Base-by-base conservation (phyloP, 53 echinoderm and acorn worm species). In the Patiria pectinifera region DNA sequence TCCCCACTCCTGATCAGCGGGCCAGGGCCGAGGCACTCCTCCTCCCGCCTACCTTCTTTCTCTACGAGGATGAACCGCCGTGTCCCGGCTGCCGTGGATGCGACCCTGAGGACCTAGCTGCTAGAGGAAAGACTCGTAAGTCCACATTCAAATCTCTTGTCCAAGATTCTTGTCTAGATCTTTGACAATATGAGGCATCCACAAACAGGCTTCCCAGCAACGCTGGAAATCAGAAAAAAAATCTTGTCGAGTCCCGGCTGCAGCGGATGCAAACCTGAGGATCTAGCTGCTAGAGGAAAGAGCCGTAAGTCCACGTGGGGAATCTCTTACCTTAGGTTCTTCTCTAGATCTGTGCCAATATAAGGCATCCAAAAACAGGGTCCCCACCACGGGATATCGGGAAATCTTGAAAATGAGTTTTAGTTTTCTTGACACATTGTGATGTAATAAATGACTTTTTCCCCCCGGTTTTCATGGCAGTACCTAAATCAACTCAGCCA, bases 71-170 rank as follows among this genome's bases (percentile, higher is more conserved):
- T 78, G 94, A 94, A 16, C 95, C 94, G 6, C 99, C 99, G 5
- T 99, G 99, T 83, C 92, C 94, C 45, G 99, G 99, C 14, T 99
- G 99, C 48, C 87, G 76, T 35, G 99, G 99, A 46, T 99, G 99
- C 43, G 81, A 92, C 2, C 95, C 94, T 4, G 98, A 98, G 59
- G 93, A 93, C 48, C 72, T 91, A n/a, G 89, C 82, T 78, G 49
- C 74, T 1, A 80, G 82, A 25, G 81, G 44, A 85, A 60, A 14
- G 35, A 18, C 26, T 45, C 16, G 80, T 79, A 79, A 79, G 80
- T 46, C 43, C 10, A 15, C 11, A 1, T 35, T 35, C 35, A 35
- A 35, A 35, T 35, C 35, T 35, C 35, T 35, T 35, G 35, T 35
- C 35, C 35, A 35, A 35, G 35, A 35, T 53, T 8, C 53, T 53